Evolutionary conservation across 2,888 invertebrate genomes (phyloP).

Genomic region (Melitaea athalia): DNA sequence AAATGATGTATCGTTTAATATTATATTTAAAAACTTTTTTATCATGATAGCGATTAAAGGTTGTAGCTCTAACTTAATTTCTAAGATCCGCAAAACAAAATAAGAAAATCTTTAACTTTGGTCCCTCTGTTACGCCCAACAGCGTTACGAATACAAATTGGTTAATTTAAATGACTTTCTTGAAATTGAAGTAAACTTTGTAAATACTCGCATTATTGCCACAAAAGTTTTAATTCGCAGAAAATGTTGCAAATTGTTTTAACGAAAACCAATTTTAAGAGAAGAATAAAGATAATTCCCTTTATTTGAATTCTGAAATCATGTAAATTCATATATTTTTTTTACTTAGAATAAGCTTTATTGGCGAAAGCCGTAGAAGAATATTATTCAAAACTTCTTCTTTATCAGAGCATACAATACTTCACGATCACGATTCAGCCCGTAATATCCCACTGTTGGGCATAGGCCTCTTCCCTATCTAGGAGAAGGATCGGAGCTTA

Average conservation of each 20-base stretch:
- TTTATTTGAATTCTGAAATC: not conserved
- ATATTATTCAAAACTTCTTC: not conserved
- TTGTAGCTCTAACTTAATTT: conserved; percentile 26
- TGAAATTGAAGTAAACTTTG: conserved; percentile 26
- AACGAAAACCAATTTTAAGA: conserved; percentile 1
- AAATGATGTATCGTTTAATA: not conserved
- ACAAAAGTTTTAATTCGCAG: conserved; percentile 26
- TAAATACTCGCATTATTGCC: conserved; percentile 23
- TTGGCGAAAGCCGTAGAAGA: not conserved
- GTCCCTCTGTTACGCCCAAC: conserved; percentile 32
- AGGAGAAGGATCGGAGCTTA: no score
- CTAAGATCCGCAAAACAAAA: conserved; percentile 33
- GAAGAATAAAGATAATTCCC: not conserved
- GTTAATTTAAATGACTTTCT: conserved; percentile 38
- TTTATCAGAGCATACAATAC: not conserved
- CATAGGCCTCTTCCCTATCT: no score
- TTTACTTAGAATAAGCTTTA: no score
- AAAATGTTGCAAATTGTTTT: conserved; percentile 26
- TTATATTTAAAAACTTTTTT: not conserved
- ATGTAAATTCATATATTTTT: not conserved
- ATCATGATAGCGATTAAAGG: conserved; percentile 11
- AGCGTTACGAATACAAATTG: conserved; percentile 41
- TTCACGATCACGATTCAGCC: no score
- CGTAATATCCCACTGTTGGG: no score
- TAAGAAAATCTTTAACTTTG: conserved; percentile 26